Evolutionary conservation across 2,888 invertebrate genomes (phyloP), one percentile per base, ranked within the genome.

Genomic region (Frankliniella intonsa): DNA sequence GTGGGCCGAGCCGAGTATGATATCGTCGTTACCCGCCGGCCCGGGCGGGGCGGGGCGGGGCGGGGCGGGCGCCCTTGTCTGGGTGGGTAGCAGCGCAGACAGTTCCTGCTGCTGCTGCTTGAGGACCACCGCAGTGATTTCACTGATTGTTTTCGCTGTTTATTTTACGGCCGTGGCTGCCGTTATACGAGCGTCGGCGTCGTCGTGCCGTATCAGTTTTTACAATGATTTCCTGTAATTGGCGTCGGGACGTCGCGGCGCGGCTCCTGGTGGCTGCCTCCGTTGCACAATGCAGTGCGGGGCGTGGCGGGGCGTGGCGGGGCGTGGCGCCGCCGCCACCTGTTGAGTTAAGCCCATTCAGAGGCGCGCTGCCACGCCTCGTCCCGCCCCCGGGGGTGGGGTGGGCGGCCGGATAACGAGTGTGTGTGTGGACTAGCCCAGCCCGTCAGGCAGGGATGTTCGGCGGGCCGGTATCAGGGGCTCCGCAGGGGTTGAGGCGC

Each of bases 301-400:
- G 38, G 38, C 38, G 12, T 55, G 55, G 55, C 17, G 55, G 14
- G 55, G 55, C 17, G 55, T 7, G 55, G 55, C 17, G 55, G 55
- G 55, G 10, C 38, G 38, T 38, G 38, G 14, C 55, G 17, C 55
- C 55, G 55, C 55, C 69, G 69, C 69, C 69, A 69, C 69, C 69
- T 69, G 69, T 69, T 19, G 69, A 69, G 69, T n/a, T 17, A 17
- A 55, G 55, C 55, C 69, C 69, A 69, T 69, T 69, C 69, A 69
- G 22, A 19, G 2, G 22, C 69, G 65, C 69, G 22, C 69, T 69
- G 69, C n/a, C 19, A 2, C 55, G 55, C 55, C 38, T 2, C 38
- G 38, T 38, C 38, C 38, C 5, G 38, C 38, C 38, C n/a, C n/a
- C n/a, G n/a, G n/a, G 38, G 38, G 3, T 3, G 38, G 38, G 38